Evolutionary conservation across 2,888 invertebrate species (phyloP), one percentile per base, ranked within the genome.

Genomic region (Eilema depressum): DNA sequence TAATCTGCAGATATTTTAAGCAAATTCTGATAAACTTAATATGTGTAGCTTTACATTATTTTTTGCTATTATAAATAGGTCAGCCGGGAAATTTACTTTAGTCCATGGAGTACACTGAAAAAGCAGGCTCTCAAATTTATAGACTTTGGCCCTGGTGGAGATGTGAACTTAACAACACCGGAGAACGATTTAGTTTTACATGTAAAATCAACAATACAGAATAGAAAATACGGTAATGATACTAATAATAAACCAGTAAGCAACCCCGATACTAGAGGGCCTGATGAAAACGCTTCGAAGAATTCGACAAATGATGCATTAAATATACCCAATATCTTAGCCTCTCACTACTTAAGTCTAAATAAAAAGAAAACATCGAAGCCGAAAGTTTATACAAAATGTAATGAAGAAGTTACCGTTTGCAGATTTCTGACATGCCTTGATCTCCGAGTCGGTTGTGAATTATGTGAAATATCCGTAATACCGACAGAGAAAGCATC

Each of bases 401-500:
- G 95, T 74, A 77, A 83, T 69, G 81, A 87, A 70, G 33, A 74
- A 3, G 70, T 75, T 56, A 71, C 80, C 5, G 4, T 82, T 5
- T 94, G 94, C 79, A 86, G 85, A 76, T 93, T 93, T 79, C 75
- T 94, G 76, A 68, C 85, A 28, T 94, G 94, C 76, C 86, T 86
- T 20, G 73, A 88, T 66, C 80, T 92, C 41, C 77, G 64, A 25
- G 64, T 82, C 26, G 80, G 78, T 76, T 94, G 94, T 75, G 73
- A 83, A n/a, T 66, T 93, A 53, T 94, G 94, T 78, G 88, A 91
- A 83, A 82, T 88, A 56, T 68, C 75, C 3, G 76, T 81, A 61
- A 76, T 26, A 73, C 74, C 12, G 66, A 65, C 0, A 11, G 61
- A 7, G 60, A 84, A 86, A 62, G 66, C 81, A 25, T 90, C 88